Evolutionary conservation across 1,140 invertebrate genomes (phyloP), one percentile per base, ranked within the genome.

Genomic region (Elymnias hypermnestra): DNA sequence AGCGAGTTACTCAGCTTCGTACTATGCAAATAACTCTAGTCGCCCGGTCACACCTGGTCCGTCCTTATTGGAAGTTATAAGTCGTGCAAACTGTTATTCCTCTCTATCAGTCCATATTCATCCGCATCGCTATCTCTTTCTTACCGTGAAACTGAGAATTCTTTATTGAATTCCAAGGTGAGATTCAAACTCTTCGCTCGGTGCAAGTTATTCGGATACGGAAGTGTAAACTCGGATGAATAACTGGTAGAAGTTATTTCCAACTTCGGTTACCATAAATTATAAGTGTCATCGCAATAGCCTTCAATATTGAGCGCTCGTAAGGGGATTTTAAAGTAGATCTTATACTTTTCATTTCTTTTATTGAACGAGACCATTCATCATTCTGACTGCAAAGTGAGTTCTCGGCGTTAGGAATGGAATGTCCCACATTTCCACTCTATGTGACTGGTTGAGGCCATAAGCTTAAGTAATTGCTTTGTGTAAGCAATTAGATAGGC

Each of bases 41-140:
- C 60, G 52, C 48, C 52, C 67, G 63, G 68, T 68, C 72, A 57
- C 79, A 83, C 79, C 79, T 84, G 79, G 63, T 53, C 64, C 64
- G 43, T 26, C 60, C 66, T 79, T 83, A 84, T 84, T 82, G 77
- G 47, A 72, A 72, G 70, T 78, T 82, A 77, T 83, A 82, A 83
- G 73, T 81, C 78, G 70, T 72, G 66, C 74, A 72, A 78, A 78
- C 71, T 72, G 67, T 58, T 57, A 57, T 41, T 40, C 41, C 14
- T 55, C 42, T 46, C 43, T 46, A 42, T 51, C 48, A 23, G 46
- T 40, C 36, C 19, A 45, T 55, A 41, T 50, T 45, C 33, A 42
- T 28, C 19, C 19, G 0, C 18, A 23, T 38, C 19, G 14, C 26
- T 39, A 39, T 44, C 45, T 22, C 48, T 23, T 14, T 51, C 35